Base-by-base conservation (phyloP, 2,797 vertebrate species). In the Oophaga sylvatica region DNA sequence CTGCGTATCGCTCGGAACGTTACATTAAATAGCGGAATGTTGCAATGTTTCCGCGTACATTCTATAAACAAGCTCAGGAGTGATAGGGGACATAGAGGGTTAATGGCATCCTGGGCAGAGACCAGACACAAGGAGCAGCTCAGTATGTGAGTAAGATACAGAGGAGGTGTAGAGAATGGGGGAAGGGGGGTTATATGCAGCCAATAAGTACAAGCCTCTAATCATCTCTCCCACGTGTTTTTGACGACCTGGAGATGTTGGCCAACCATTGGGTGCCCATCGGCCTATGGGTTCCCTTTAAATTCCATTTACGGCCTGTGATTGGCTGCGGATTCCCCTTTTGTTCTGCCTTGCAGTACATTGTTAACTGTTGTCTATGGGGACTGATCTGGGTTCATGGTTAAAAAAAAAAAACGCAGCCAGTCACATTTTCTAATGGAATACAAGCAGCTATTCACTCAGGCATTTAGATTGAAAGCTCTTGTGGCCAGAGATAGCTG, bases 181-280 rank as follows among this genome's bases (percentile, higher is more conserved):
- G 48, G 71, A 15, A 68, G 87, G 81, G 77, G 84, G 80, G 56
- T 60, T 22, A 53, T 65, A 84, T 82, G 65, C 80, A 83, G 88
- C 84, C 84, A 87, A 87, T 86, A 87, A 87, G 82, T 86, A 89
- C 84, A 87, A 87, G 80, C 56, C 65, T 80, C 73, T 86, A 89
- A 87, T 90, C 87, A 90, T 80, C 71, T 85, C 78, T 17, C 80
- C 89, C 87, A 85, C 87, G 81, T 81, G 82, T 22, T 16, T 87
- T 81, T 85, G 83, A 87, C 82, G 70, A 56, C 22, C 82, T 20
- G 4, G 71, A 81, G 41, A 85, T 22, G 31, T 35, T 1, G 59
- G 1, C 19, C 19, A 11, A 60, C 70, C 48, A 89, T 86, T 89
- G 87, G 87, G 1, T 35, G 70, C 59, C 22, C 41, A 19, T 12